Base-by-base conservation (phyloP, 1,140 invertebrate species). In the Spodoptera litura region DNA sequence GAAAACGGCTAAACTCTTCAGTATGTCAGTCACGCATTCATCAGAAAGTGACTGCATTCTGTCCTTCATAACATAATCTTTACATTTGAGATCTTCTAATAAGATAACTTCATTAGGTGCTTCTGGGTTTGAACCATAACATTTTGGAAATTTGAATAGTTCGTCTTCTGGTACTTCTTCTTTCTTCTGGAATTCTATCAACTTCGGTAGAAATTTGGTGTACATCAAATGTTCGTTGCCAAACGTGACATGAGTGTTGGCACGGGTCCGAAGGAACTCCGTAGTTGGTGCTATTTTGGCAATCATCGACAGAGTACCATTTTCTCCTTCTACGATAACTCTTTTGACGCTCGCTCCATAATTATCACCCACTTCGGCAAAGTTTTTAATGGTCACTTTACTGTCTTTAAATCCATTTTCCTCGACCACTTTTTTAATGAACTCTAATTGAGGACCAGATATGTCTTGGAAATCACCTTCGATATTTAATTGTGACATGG, bases 61-160 rank as follows among this genome's bases (percentile, higher is more conserved):
- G n/a, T 89, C 90, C 74, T 91, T 85, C 20, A 96, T 87, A 2
- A 95, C 89, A 1, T 94, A 58, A 13, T 82, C 83, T 4, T 95
- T 85, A 78, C 95, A 9, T 3, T 56, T 56, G 4, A 56, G 55
- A 20, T 86, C 86, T 44, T 44, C 38, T 44, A 44, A 6, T 10
- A 44, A 44, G 38, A 44, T 44, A 2, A 44, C 38, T 44, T 95
- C 95, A 52, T 95, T 79, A 9, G 84, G 78, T 27, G 92, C 85
- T 49, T 94, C 88, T 11, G 64, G 80, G 4, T 86, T 81, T 0
- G 81, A 88, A 9, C 80, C 87, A 55, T 91, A 94, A 76, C 93
- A 95, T 78, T 44, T 44, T 44, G 38, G 38, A 10, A 44, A 44
- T 44, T 9, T 44, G 9, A 44, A 44, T 44, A 44, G 79, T 3